Base-by-base conservation (phyloP, 2,113 vertebrate species). In the Rhombomys opimus region DNA sequence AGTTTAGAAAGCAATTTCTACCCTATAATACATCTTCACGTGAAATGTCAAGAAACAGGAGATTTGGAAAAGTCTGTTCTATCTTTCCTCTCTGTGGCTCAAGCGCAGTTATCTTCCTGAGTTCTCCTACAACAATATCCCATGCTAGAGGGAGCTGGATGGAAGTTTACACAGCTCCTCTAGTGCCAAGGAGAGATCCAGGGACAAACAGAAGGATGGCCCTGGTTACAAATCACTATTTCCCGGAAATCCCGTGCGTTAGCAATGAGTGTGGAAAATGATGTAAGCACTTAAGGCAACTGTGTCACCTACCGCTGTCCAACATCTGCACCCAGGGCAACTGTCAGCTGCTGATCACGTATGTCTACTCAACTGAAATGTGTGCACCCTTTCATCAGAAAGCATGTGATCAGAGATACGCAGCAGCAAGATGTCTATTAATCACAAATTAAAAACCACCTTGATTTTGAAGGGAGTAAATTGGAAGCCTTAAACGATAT, bases 1-100 rank as follows among this genome's bases (percentile, higher is more conserved):
- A 84, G 2, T 46, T 92, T 88, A 61, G 38, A 95, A 91, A 89
- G 50, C 3, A 94, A 92, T 85, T 65, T 72, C 50, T 41, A 70
- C 68, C 2, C 7, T 61, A 46, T n/a, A 82, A 11, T 84, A 46
- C 38, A 84, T 94, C 61, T 90, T 90, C 81, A 61, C 27, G 30
- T 68, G 35, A 92, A 93, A 15, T 76, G 38, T 38, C n/a, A 85
- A 32, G 15, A 86, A 65, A 41, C n/a, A 2, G 8, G 13, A 63
- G 65, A 73, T 75, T 78, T 90, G 38, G 80, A 65, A 70, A 46
- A 87, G 59, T 50, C 6, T 27, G 17, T 32, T 65, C 89, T 96
- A 57, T 59, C 14, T 86, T 89, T 76, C 46, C 6, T 92, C 82
- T 46, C 15, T 77, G 12, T 93, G 65, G 46, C n/a, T 80, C n/a